Percentiles rank a stretch among this genome's conserved stretches.
Evolutionary conservation across 2,797 vertebrate species (phyloP).

Genomic region (Arremon aurantiirostris): DNA sequence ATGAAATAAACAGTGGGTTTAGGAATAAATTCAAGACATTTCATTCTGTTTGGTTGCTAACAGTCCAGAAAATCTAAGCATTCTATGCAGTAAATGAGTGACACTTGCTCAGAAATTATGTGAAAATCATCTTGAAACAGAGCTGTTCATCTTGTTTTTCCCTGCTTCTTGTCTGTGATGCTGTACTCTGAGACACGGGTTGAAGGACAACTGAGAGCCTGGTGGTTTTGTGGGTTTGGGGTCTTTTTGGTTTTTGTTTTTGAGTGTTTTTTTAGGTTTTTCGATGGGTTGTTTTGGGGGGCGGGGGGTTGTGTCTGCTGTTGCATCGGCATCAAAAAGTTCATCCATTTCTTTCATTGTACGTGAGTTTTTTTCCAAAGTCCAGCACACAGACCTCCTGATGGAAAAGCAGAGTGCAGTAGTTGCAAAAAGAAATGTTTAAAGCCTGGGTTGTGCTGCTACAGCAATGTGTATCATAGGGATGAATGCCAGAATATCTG

Average conservation of each 20-base stretch:
- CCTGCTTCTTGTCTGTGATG: not conserved
- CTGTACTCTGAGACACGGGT: not conserved
- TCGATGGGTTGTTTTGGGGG: no score
- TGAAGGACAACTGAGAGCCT: not conserved
- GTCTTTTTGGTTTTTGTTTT: not conserved
- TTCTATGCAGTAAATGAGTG: not conserved
- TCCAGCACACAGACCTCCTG: not conserved
- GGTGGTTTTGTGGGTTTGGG: not conserved
- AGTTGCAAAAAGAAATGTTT: not conserved
- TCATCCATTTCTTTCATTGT: not conserved
- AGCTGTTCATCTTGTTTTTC: not conserved
- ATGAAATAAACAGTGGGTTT: not conserved
- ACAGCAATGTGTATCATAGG: not conserved
- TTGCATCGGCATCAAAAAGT: not conserved
- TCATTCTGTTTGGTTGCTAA: not conserved
- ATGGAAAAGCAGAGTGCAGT: not conserved
- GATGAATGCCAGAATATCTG: not conserved
- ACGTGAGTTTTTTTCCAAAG: not conserved
- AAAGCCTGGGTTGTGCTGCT: not conserved
- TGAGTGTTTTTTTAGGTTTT: not conserved
- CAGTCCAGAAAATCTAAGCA: not conserved
- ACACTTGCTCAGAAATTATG: not conserved
- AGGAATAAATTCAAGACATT: not conserved
- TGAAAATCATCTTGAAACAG: not conserved
- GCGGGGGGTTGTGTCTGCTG: no score